Conservation (phyloP, 2,888 invertebrate genomes). For the Strigamia transsilvanica region DNA sequence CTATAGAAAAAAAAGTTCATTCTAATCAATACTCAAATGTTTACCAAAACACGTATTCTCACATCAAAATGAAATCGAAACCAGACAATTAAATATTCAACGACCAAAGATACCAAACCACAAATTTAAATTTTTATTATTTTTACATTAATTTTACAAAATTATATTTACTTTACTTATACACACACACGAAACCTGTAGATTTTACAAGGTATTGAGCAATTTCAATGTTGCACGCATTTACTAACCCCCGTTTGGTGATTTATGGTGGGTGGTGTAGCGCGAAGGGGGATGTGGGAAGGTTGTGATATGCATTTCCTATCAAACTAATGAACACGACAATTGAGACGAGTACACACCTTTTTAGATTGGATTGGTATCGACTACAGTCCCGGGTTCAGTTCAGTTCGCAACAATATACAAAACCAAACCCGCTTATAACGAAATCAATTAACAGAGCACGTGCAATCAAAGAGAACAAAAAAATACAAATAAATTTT, state of each 20-base stretch:
- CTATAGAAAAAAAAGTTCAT: too few species aligned
- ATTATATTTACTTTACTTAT: not conserved
- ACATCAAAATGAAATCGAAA: too few species aligned
- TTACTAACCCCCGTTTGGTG: constrained; percentile 32
- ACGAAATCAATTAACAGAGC: constrained; percentile 45
- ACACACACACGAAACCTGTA: not conserved
- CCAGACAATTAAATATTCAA: too few species aligned
- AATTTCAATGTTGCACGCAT: not conserved
- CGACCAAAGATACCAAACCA: too few species aligned
- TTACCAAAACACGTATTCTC: too few species aligned
- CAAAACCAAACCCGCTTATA: constrained; percentile 12
- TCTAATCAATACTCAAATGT: too few species aligned
- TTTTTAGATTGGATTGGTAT: constrained; percentile 52
- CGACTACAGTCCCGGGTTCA: constrained; percentile 24
- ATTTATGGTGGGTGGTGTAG: constrained; percentile 50
- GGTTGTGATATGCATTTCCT: constrained; percentile 50
- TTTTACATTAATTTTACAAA: not conserved
- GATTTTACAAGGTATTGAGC: not conserved
- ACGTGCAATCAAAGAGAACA: not conserved
- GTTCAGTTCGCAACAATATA: constrained; percentile 29
- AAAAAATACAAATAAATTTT: not conserved
- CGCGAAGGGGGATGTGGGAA: not conserved
- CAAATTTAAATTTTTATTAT: not conserved
- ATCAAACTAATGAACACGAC: constrained; percentile 52
- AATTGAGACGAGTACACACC: constrained; percentile 51